Base-by-base conservation (phyloP, 2,888 invertebrate genomes). In the Athrips mouffetella region DNA sequence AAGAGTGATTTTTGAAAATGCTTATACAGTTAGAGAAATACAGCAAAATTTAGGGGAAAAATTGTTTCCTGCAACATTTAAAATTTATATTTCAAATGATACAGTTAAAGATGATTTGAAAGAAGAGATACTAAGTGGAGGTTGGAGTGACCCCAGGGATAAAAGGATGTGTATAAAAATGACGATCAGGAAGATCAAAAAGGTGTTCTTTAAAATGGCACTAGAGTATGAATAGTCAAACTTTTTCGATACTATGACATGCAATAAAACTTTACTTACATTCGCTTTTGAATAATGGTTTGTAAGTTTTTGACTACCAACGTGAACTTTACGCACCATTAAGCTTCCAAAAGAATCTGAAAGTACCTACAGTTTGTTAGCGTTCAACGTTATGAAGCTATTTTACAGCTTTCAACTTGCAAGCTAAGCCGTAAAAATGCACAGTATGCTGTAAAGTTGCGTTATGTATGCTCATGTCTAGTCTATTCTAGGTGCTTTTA, bases 141-240 rank as follows among this genome's bases (percentile, higher is more conserved):
- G 76, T 5, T 76, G 76, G 73, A 75, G 55, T 42, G 79, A 80
- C 53, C 67, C 64, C 1, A 61, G 76, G 33, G 77, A 80, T 50
- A 70, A 58, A 54, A 57, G 55, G 2, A 55, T 80, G 41, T 82
- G 80, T 54, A 48, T 11, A 13, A 73, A 73, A 51, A 60, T 76
- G 40, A 80, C 77, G 13, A 47, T 47, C 1, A 63, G 58, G 45
- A 78, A 77, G 64, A 66, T 75, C 23, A 70, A 65, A 52, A 69
- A 65, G 49, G 47, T 68, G 21, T 42, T 76, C 25, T 56, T 73
- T 55, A 67, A 70, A 45, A 70, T 70, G 70, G 49, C n/a, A 3
- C 20, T 21, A 1, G 11, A 37, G 21, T 18, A 18, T 18, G 20
- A 21, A 5, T 11, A 13, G 11, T 15, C 15, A 11, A 33, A 33